phyloP scores from a whole-genome alignment of 64 coral and sea anemone species.

The Porites australiensis region DNA sequence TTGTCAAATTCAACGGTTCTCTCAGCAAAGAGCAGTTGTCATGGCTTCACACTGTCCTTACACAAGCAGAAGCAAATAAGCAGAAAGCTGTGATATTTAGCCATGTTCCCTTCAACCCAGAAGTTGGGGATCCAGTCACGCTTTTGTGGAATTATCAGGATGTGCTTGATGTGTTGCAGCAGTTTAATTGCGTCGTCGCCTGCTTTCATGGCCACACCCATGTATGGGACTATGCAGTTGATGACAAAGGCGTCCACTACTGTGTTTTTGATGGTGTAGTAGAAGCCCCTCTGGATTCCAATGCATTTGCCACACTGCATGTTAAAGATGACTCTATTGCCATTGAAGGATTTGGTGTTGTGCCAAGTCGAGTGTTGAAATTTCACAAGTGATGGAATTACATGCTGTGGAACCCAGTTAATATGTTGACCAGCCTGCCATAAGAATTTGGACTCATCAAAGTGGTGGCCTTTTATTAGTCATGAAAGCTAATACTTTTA shows the following conservation, averaged over 20 bases:
- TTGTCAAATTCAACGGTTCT: conserved; percentile 69
- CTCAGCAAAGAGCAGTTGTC: conserved; percentile 64
- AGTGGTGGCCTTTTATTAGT: too few species aligned
- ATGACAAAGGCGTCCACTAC: conserved; percentile 76
- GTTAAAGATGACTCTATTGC: conserved; percentile 68
- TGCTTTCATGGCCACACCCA: conserved; percentile 82
- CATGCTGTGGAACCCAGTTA: not conserved
- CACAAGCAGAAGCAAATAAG: conserved; percentile 48
- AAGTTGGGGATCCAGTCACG: conserved; percentile 18
- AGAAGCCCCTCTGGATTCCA: conserved; percentile 64
- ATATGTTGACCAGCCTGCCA: too few species aligned
- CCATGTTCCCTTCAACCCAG: conserved; percentile 68
- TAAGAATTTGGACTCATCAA: too few species aligned
- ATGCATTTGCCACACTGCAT: conserved; percentile 86
- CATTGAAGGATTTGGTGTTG: conserved; percentile 76
- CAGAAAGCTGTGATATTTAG: conserved; percentile 85
- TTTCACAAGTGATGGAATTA: conserved; percentile 8
- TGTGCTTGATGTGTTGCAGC: conserved; percentile 70
- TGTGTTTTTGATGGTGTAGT: conserved; percentile 74
- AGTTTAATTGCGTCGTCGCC: conserved; percentile 62
- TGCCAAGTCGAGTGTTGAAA: conserved; percentile 51
- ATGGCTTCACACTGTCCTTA: conserved; percentile 68
- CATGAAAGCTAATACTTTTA: too few species aligned
- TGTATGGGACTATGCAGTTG: conserved; percentile 35
- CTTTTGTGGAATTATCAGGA: conserved; percentile 73